Base-by-base conservation (phyloP, 64 coral and sea anemone genomes). In the Orbicella faveolata region DNA sequence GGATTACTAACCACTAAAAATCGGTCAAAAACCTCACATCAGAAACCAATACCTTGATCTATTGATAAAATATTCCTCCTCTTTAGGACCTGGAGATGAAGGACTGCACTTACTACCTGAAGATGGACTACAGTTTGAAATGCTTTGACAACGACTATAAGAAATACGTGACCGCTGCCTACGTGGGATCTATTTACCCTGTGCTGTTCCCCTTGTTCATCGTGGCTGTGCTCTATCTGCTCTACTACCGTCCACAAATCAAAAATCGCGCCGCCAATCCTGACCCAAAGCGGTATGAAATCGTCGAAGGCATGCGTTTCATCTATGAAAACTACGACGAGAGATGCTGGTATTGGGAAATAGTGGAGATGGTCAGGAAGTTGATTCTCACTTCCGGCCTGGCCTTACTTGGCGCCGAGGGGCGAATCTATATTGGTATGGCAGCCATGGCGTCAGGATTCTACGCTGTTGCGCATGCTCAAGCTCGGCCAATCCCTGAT, bases 391-490 rank as follows among this genome's bases (percentile, higher is more conserved):
- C 91, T 90, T 96, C 94, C 65, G 87, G 94, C 57, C 77, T 96
- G 87, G 88, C 91, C 13, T 75, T 96, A 52, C 93, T 96, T 84
- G 94, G 94, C 74, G 80, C 94, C 18, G 94, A 96, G 44, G 94
- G 94, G 3, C 88, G 91, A 63, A 96, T 90, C 64, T 96, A 96
- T 59, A 74, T 96, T 39, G 94, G 94, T 20, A 81, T 96, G 79
- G 91, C 87, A 6, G 94, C 94, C 51, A 96, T 96, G 94, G 94
- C 90, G n/a, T 96, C 94, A 79, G 94, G 94, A 44, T 90, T 96
- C 76, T 96, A 96, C 73, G 94, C 94, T 53, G 94, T 96, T 35
- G 94, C 80, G 30, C 80, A 96, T 90, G 94, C 94, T 9, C 94
- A 96, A 19, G 87, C 87, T 9, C 74, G 75, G 36, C 94, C 94